A percentile compares a stretch with the other conserved stretches of the same genome.
Evolutionary conservation across 2,888 invertebrate genomes (phyloP).

Genomic region (Cotesia congregata): DNA sequence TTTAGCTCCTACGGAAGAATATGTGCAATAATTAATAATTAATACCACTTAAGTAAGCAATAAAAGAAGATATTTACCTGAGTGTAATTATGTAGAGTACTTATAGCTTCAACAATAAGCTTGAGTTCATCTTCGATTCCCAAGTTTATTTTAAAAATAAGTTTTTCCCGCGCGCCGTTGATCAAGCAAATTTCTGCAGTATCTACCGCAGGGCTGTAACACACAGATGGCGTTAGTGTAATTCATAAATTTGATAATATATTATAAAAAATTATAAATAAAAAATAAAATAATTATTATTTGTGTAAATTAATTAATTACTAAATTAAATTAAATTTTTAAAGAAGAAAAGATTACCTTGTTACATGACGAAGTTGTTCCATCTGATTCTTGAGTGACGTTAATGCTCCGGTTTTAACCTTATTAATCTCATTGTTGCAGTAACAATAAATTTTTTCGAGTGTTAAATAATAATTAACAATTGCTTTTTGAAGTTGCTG

Average conservation of each 20-base stretch:
- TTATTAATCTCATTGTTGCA: constrained; percentile 50
- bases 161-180: constrained; percentile 52
- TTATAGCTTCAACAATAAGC: constrained; percentile 46
- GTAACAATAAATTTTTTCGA: constrained; percentile 52
- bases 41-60: neutral
- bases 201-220: constrained; percentile 55
- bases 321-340: neutral
- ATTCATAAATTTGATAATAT: neutral
- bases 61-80: constrained; percentile 52
- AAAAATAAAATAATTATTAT: neutral
- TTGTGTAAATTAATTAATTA: neutral
- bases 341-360: constrained; percentile 45
- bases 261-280: neutral
- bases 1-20: constrained; percentile 54
- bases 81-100: constrained; percentile 51
- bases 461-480: constrained; percentile 54
- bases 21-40: neutral
- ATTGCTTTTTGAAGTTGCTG: constrained; percentile 52
- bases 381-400: constrained; percentile 55
- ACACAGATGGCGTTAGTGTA: neutral
- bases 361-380: constrained; percentile 58
- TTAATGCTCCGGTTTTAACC: constrained; percentile 45
- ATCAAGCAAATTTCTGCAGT: constrained; percentile 54
- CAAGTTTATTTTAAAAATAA: constrained; percentile 59
- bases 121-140: constrained; percentile 58